Percentiles rank a stretch among this genome's conserved stretches.
Conservation (phyloP, 2,797 vertebrate genomes). For the Leptoclinus maculatus region DNA sequence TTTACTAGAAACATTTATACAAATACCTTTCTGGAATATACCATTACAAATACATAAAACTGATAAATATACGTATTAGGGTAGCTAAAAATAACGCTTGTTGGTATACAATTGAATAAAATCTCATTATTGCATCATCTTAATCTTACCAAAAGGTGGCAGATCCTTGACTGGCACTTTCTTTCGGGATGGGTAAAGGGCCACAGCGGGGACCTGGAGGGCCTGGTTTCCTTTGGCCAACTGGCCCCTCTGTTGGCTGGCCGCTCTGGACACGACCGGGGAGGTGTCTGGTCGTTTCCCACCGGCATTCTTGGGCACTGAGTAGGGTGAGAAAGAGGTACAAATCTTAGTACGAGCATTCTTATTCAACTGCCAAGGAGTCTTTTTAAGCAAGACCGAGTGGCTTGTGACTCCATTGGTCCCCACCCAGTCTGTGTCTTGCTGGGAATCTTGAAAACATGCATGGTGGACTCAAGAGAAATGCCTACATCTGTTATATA, state of each 20-base stretch:
- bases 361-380: slow-evolving; percentile 16
- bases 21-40: neutral
- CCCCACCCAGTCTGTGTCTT: slow-evolving; percentile 13
- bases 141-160: slow-evolving; percentile 93
- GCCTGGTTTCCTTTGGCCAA: slow-evolving; percentile 89
- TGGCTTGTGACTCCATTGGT: slow-evolving; percentile 1
- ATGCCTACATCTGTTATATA: too few species aligned
- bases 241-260: slow-evolving; percentile 90
- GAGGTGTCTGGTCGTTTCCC: slow-evolving; percentile 95
- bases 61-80: neutral
- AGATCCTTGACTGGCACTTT: slow-evolving; percentile 97
- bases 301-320: slow-evolving; percentile 94
- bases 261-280: slow-evolving; percentile 92
- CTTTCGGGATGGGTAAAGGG: slow-evolving; percentile 95
- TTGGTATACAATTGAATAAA: neutral
- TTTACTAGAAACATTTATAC: neutral
- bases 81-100: neutral
- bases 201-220: slow-evolving; percentile 93
- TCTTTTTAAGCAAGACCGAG: slow-evolving; percentile 19
- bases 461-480: neutral
- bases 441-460: slow-evolving; percentile 26
- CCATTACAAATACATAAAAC: neutral
- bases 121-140: slow-evolving; percentile 35
- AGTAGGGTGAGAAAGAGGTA: neutral
- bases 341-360: neutral